Base-by-base conservation (phyloP, 2,888 invertebrate genomes). In the Drosophila lacicola region DNA sequence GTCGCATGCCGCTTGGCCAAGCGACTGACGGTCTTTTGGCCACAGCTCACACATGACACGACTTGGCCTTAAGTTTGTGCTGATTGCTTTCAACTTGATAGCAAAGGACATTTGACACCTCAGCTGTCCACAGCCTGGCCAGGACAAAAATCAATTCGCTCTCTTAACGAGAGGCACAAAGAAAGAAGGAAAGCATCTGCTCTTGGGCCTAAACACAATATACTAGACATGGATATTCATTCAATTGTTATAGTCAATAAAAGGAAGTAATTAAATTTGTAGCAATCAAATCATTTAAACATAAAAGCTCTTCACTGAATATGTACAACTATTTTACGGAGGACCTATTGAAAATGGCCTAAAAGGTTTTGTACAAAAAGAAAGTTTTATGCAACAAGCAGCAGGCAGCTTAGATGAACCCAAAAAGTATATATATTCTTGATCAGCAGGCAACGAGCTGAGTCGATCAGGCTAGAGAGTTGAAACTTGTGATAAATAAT, bases 91-190 rank as follows among this genome's bases (percentile, higher is more conserved):
- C 41, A 61, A 49, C 19, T 33, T 17, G 47, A 19, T 14, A 21
- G 44, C 57, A 63, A 50, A 50, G 21, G 54, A 53, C 54, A 61
- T 37, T 62, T 74, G 70, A 66, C 74, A 67, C 64, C 57, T 55
- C 34, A n/a, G 41, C 49, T 36, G 45, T 53, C 61, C 25, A 45
- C 25, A 44, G 47, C n/a, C 21, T 21, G 33, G 9, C 3, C 8
- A 55, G 34, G 25, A 8, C 9, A 29, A 19, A 41, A 57, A 70
- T 70, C 47, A 53, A 70, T 70, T 50, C 42, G 56, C 46, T 56
- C 53, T 45, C 21, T 14, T 17, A 11, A 36, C 21, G 13, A 36
- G 10, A 36, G 13, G 36, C 36, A 36, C 8, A 8, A 8, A 29
- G 29, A 29, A 29, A 25, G 29, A 0, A 8, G 8, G 29, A 29